Percentiles rank a stretch among this genome's conserved stretches.
phyloP scores from a whole-genome alignment of 2,797 vertebrate genomes.

The Sebastes trivittatus region DNA sequence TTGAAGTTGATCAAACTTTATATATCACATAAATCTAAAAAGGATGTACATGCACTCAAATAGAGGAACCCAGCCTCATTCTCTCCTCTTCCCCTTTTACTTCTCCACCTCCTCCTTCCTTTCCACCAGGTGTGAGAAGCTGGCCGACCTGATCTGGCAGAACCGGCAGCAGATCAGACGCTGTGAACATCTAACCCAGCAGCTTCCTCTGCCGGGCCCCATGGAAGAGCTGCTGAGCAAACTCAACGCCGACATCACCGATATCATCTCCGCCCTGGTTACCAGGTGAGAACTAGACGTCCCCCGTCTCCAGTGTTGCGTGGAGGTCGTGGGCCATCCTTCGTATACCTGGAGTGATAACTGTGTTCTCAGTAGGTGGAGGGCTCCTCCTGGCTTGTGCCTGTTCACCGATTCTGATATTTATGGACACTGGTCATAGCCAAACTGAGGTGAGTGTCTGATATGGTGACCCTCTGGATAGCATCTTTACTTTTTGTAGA shows the following conservation, averaged over 20 bases:
- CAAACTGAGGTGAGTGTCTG: background rate
- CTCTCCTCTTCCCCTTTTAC: background rate
- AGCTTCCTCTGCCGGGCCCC: slow-evolving; percentile 91
- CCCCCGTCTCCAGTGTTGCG: background rate
- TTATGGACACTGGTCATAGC: background rate
- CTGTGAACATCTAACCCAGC: slow-evolving; percentile 93
- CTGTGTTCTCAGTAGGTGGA: background rate
- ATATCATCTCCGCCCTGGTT: slow-evolving; percentile 94
- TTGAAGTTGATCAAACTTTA: background rate
- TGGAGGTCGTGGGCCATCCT: background rate
- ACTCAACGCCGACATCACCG: slow-evolving; percentile 90
- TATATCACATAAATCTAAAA: background rate
- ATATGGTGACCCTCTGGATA: background rate
- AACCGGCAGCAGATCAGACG: slow-evolving; percentile 93
- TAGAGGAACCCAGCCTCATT: background rate
- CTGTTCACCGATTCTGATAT: background rate
- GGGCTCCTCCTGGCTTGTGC: background rate
- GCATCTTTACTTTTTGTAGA: background rate
- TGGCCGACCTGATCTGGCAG: slow-evolving; percentile 93
- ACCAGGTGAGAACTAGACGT: slow-evolving; percentile 82
- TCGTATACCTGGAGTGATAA: background rate
- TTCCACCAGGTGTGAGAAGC: slow-evolving; percentile 90
- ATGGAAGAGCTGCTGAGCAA: slow-evolving; percentile 92
- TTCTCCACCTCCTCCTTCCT: background rate
- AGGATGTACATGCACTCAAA: background rate